Base-by-base conservation (phyloP, 2,888 invertebrate species). In the Corythucha ciliata region DNA sequence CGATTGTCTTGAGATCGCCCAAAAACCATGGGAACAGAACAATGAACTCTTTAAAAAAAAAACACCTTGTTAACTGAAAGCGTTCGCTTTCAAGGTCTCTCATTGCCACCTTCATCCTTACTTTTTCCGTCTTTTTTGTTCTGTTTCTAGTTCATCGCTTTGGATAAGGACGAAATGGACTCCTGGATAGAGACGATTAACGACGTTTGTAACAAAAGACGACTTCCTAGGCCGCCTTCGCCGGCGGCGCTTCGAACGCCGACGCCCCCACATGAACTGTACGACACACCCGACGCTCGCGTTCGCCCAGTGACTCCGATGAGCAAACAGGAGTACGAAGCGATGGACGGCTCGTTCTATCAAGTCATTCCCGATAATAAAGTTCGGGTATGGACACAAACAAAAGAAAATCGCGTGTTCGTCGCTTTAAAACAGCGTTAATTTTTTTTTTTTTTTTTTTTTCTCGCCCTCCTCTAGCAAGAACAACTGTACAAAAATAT, bases 141-240 rank as follows among this genome's bases (percentile, higher is more conserved):
- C 40, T 21, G 24, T 12, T 45, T 42, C 8, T 57, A 64, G 64
- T 63, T 64, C 37, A 57, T 60, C 8, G 63, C 63, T 18, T 52
- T 58, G 20, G 61, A 57, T 27, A 52, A 58, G 25, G 60, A 58
- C 7, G 63, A 64, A 24, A 61, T 63, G 63, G 53, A 58, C 1
- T 59, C 58, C 18, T 64, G 64, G 64, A 55, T 63, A 6, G 45
- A 53, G 18, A 59, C 60, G 3, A 58, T 63, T 42, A 53, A 55
- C 36, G 53, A 59, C 26, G 54, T 42, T 26, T 53, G 60, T 25
- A 39, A 36, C 37, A 50, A 41, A 21, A 37, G 56, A 26, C 49
- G 48, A 21, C 42, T 52, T n/a, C 50, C 50, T 4, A 40, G 44
- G n/a, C 55, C 46, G 27, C 54, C 54, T 1, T 45, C 41, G 12